Conservation (phyloP, 2,797 vertebrate genomes). For the Phoxinus dragarum region DNA sequence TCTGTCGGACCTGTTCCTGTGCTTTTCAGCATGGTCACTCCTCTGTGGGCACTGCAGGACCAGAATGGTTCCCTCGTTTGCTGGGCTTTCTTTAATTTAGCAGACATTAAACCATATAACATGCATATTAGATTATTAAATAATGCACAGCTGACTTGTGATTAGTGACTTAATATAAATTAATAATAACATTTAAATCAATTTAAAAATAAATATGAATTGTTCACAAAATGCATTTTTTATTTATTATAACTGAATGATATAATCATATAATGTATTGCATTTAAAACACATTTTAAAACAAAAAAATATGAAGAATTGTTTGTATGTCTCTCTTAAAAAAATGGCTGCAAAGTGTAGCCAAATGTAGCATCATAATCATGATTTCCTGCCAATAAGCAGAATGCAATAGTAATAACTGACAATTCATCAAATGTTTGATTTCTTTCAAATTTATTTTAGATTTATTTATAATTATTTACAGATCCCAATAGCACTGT, state of each 20-base stretch:
- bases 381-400: background rate
- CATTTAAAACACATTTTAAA: background rate
- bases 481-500: background rate
- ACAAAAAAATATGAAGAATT: background rate
- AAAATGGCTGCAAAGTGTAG: background rate
- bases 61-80: conserved; percentile 16
- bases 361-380: background rate
- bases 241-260: background rate
- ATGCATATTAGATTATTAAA: background rate
- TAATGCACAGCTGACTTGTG: background rate
- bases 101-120: conserved; percentile 5
- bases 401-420: background rate
- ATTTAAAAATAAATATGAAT: background rate
- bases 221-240: background rate
- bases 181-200: background rate
- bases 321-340: background rate
- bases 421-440: background rate
- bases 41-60: background rate
- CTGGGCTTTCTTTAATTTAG: conserved; percentile 26
- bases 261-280: background rate
- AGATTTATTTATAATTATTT: background rate
- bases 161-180: background rate
- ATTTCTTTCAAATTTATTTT: background rate
- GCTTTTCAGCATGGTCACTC: conserved; percentile 5
- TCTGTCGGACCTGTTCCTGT: conserved; percentile 7